Conservation (phyloP, 2,113 vertebrate species). For the Mormoops blainvillei region DNA sequence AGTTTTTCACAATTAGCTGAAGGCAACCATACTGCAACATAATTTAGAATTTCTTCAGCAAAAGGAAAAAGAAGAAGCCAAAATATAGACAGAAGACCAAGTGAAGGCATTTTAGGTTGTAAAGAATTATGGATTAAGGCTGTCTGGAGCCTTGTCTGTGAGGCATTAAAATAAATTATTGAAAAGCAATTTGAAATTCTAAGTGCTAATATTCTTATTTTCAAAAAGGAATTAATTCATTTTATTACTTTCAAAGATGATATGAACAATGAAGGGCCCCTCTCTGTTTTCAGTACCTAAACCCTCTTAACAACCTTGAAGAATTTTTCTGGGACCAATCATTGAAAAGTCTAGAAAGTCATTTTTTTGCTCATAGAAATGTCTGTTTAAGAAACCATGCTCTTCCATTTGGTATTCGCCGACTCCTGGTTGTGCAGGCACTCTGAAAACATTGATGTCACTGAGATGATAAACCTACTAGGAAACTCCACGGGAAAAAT, state of each 20-base stretch:
- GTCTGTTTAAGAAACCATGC: not conserved
- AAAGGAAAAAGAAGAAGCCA: not conserved
- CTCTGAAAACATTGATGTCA: not conserved
- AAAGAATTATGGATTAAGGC: not conserved
- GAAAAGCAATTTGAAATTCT: constrained; percentile 4
- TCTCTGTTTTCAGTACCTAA: not conserved
- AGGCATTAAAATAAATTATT: not conserved
- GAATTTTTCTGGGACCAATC: not conserved
- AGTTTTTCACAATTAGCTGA: constrained; percentile 17
- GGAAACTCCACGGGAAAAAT: not conserved
- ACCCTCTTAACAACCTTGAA: not conserved
- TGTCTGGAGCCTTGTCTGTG: not conserved
- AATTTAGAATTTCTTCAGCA: not conserved
- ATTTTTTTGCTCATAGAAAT: not conserved
- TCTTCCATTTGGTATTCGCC: not conserved
- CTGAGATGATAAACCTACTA: not conserved
- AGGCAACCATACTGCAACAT: not conserved
- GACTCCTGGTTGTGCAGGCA: not conserved
- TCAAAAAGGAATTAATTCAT: not conserved
- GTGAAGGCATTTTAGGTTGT: not conserved
- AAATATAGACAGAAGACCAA: not conserved
- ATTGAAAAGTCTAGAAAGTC: not conserved
- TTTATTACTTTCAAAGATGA: not conserved
- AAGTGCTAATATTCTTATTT: constrained; percentile 13
- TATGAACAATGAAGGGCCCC: not conserved